Percentiles rank a stretch among this genome's conserved stretches.
These are phyloP conservation scores for Zaprionus tsacasi DNA, from an alignment of 1,140 invertebrate species.

Conservation along the genomic window DNA sequence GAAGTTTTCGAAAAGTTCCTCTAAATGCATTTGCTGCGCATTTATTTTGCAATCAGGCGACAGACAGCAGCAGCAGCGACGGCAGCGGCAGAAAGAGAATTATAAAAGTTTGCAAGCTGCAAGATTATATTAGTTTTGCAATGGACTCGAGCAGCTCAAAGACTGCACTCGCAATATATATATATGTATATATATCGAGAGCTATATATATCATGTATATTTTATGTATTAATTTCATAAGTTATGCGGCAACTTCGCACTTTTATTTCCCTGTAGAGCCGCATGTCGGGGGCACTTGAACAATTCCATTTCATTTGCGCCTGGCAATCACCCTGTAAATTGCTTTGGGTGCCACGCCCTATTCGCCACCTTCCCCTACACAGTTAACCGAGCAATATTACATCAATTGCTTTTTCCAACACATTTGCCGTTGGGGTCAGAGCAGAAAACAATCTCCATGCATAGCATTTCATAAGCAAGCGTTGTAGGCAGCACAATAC, in stretches of 20 bases:
- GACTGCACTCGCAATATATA: background rate
- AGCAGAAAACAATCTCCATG: constrained; percentile 48
- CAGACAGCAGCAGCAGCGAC: constrained; percentile 11
- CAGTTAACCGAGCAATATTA: constrained; percentile 50
- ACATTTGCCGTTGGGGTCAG: constrained; percentile 49
- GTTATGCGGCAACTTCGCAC: background rate
- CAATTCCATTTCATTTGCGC: constrained; percentile 44
- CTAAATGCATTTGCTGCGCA: constrained; percentile 69
- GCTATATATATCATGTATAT: background rate
- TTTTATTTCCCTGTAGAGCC: constrained; percentile 7
- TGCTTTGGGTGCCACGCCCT: constrained; percentile 14
- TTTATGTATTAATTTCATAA: background rate
- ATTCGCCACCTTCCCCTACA: background rate
- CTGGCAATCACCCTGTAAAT: constrained; percentile 24
- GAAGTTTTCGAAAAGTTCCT: constrained; percentile 44
- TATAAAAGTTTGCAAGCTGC: constrained; percentile 63
- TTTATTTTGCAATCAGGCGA: constrained; percentile 69
- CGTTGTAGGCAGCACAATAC: constrained; percentile 27
- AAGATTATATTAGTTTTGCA: constrained; percentile 4
- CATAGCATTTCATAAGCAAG: constrained; percentile 49
- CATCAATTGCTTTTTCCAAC: constrained; percentile 64
- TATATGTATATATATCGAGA: background rate
- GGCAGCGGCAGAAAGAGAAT: constrained; percentile 43
- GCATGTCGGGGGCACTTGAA: background rate
- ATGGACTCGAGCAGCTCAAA: constrained; percentile 1